Base-by-base conservation (phyloP, 2,113 vertebrate species). In the Varanus komodoensis region DNA sequence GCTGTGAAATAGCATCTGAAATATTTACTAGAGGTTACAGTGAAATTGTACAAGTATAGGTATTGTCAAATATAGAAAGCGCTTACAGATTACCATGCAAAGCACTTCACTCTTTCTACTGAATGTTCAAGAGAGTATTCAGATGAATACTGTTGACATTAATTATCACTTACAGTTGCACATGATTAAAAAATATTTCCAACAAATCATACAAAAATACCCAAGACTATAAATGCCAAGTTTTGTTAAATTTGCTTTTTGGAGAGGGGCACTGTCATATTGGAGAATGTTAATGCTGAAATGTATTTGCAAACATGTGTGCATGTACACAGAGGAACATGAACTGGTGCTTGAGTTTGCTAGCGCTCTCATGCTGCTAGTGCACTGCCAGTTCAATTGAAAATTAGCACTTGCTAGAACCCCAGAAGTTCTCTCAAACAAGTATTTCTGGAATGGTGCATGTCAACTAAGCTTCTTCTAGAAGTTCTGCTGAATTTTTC, bases 111-210 rank as follows among this genome's bases (percentile, higher is more conserved):
- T 88, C 86, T 71, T 81, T n/a, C 48, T 85, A n/a, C 17, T 74
- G 9, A 75, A 17, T 77, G 27, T 86, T 67, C 38, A 15, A n/a
- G 87, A 81, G 38, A 44, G 38, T 44, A 90, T 93, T 92, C 87
- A 86, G 5, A 32, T 69, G 74, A 64, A 54, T 50, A 52, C 48
- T 0, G 0, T 34, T 85, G 82, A 80, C 52, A 17, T 82, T 78
- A 91, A 91, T 95, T 94, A 86, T 91, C 88, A 90, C 82, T 92
- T 84, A 19, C 90, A 73, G 74, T 34, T 89, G 64, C n/a, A 89
- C 44, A 15, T 34, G 32, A n/a, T 44, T 91, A 94, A 92, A 9
- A 90, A 89, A 92, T 61, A 29, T 1, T 82, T 21, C 73, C 67
- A 86, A 82, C 25, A 82, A 89, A 93, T 87, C 0, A 0, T 89